Evolutionary conservation across 2,888 invertebrate species (phyloP), one percentile per base, ranked within the genome.

Genomic region (Hartigia nigra): DNA sequence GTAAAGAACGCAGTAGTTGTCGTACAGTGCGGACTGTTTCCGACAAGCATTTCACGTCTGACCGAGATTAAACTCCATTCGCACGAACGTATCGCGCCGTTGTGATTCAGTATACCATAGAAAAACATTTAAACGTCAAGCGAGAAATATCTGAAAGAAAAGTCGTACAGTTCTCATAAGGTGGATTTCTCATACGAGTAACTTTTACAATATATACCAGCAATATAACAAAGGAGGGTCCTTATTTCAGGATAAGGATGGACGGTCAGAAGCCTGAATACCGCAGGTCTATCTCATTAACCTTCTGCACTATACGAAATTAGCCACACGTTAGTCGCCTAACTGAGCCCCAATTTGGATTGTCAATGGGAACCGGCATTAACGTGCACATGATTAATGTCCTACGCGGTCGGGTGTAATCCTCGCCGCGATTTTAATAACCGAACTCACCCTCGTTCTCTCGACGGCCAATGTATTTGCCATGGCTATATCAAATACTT

Each of bases 361-460:
- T 34, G 75, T 75, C 75, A 75, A 75, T 75, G 75, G 75, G 75
- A 75, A 31, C 75, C 31, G 32, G 75, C 75, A 37, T 75, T 36
- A 36, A 75, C 76, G 82, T 78, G 77, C 83, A 86, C 84, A 82
- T 84, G 88, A 88, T 87, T 88, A 88, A 88, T 86, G 85, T 74
- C 83, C 80, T 80, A 81, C 79, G 82, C 80, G 84, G 81, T 75
- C 77, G 81, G 82, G 77, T 81, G 78, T 82, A 81, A 82, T 79
- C 80, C 81, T 75, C 69, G 82, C 83, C 83, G 78, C 87, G 84
- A 84, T 87, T 87, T 87, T 87, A 87, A 87, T 87, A 88, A 87
- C 84, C 85, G 31, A 34, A 12, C 72, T 72, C 72, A 31, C 72
- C 72, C 75, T 55, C 70, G 78, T 55, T 55, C 55, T 55, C 55